These are phyloP conservation scores for Dunckerocampus dactyliophorus DNA, from an alignment of 2,113 vertebrate genomes.

Conservation along the genomic window DNA sequence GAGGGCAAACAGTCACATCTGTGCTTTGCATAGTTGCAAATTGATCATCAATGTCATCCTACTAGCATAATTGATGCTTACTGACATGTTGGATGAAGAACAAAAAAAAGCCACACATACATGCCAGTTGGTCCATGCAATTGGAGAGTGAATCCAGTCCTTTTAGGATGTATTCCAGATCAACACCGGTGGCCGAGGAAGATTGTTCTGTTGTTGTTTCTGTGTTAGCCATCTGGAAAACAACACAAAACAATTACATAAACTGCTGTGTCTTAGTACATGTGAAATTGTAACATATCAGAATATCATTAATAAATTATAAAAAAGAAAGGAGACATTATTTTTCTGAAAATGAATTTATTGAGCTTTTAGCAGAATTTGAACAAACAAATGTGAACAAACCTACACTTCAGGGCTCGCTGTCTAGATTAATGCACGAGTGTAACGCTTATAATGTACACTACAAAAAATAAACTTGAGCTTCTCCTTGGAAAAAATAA, in stretches of 20 bases:
- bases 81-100: slow-evolving; percentile 5
- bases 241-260: background rate
- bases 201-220: slow-evolving; percentile 10
- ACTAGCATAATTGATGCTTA: slow-evolving; percentile 11
- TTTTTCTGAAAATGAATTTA: too few relatives aligned
- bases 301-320: too few relatives aligned
- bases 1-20: slow-evolving; percentile 23
- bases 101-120: slow-evolving; percentile 44
- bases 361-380: too few relatives aligned
- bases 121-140: slow-evolving; percentile 53
- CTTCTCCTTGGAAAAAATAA: background rate
- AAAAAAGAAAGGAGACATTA: too few relatives aligned
- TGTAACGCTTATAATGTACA: background rate
- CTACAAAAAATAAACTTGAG: too few relatives aligned
- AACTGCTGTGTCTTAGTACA: background rate
- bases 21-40: slow-evolving; percentile 60
- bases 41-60: slow-evolving; percentile 19
- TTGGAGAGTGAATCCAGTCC: slow-evolving; percentile 54
- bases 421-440: background rate
- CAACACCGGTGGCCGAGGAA: background rate
- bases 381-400: too few relatives aligned
- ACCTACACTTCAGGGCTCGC: background rate
- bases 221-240: slow-evolving; percentile 64
- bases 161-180: slow-evolving; percentile 54
- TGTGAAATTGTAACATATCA: background rate